These are phyloP conservation scores for Pollachius pollachius DNA, from an alignment of 2,113 vertebrate genomes.

Conservation along the genomic window DNA sequence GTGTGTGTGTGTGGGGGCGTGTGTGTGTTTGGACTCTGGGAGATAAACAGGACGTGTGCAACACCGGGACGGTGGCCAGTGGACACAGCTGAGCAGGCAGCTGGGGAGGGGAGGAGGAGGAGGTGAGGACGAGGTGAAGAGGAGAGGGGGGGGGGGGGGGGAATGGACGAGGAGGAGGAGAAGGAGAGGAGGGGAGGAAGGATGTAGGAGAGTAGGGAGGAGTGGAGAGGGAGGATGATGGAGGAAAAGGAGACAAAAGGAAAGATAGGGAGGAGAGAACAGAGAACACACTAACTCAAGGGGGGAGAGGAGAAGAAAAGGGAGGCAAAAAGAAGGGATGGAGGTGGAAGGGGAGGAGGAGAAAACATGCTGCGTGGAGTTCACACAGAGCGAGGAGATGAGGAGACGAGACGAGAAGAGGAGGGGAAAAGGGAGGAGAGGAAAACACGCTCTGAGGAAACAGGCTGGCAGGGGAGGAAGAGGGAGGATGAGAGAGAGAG, in stretches of 20 bases:
- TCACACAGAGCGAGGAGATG: too few relatives aligned
- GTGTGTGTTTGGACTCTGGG: slow-evolving; percentile 5
- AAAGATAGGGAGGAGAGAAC: too few relatives aligned
- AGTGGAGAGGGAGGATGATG: slow-evolving; percentile 39
- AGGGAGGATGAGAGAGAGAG: too few relatives aligned
- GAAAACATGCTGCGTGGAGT: too few relatives aligned
- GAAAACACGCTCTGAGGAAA: slow-evolving; percentile 30
- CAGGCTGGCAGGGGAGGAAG: slow-evolving; percentile 39
- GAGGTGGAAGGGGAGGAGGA: too few relatives aligned
- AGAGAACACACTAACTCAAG: too few relatives aligned
- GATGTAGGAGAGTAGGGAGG: slow-evolving; percentile 48
- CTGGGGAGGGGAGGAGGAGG: slow-evolving; percentile 55
- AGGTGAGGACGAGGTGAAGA: slow-evolving; percentile 6
- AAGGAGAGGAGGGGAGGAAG: slow-evolving; percentile 9
- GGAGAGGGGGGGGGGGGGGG: slow-evolving; percentile 24
- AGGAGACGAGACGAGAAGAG: too few relatives aligned
- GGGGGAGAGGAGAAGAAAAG: too few relatives aligned
- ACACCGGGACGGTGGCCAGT: slow-evolving; percentile 62
- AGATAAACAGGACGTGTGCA: slow-evolving; percentile 66
- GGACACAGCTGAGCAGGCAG: slow-evolving; percentile 73
- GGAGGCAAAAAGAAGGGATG: too few relatives aligned
- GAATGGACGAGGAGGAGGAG: slow-evolving; percentile 2
- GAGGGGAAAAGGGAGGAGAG: too few relatives aligned
- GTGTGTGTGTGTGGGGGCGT: slow-evolving; percentile 13
- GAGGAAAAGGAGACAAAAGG: slow-evolving; percentile 14